A percentile compares a stretch with the other conserved stretches of the same genome.
Evolutionary conservation across 1,140 invertebrate species (phyloP).

Genomic region (Dryas iulia): DNA sequence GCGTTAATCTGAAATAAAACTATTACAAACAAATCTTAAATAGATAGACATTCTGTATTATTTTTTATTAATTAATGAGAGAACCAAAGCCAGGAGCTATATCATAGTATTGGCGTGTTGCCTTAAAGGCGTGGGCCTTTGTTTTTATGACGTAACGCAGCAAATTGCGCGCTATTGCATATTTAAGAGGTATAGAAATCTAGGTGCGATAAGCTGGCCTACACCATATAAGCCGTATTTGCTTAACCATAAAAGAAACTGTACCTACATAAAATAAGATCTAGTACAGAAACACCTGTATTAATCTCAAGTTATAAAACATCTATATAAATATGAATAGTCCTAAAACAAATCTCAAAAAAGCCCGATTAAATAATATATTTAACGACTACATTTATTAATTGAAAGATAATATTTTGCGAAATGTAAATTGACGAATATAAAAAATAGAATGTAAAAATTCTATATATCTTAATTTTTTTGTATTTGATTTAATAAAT

Average conservation of each 20-base stretch:
- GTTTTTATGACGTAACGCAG: slow-evolving; percentile 31
- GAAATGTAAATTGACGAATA: neutral
- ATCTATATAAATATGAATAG: neutral
- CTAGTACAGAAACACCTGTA: neutral
- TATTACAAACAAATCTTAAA: neutral
- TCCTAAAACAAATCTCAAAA: no score
- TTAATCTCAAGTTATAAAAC: neutral
- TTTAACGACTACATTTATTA: no score
- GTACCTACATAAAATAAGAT: neutral
- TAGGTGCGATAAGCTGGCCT: slow-evolving; percentile 19
- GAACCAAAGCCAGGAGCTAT: neutral
- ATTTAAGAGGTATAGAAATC: slow-evolving; percentile 23
- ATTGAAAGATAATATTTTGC: no score
- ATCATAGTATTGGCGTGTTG: neutral
- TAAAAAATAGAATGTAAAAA: no score
- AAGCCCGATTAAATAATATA: no score
- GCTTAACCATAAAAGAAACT: slow-evolving; percentile 20
- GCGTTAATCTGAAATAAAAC: no score
- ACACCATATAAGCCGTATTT: slow-evolving; percentile 25
- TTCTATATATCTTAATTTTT: no score
- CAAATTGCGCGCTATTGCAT: slow-evolving; percentile 34
- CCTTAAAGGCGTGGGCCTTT: slow-evolving; percentile 28
- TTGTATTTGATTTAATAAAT: neutral
- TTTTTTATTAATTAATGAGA: neutral
- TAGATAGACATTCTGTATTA: neutral